phyloP scores from a whole-genome alignment of 2,888 invertebrate genomes.

The Heliconius sara region DNA sequence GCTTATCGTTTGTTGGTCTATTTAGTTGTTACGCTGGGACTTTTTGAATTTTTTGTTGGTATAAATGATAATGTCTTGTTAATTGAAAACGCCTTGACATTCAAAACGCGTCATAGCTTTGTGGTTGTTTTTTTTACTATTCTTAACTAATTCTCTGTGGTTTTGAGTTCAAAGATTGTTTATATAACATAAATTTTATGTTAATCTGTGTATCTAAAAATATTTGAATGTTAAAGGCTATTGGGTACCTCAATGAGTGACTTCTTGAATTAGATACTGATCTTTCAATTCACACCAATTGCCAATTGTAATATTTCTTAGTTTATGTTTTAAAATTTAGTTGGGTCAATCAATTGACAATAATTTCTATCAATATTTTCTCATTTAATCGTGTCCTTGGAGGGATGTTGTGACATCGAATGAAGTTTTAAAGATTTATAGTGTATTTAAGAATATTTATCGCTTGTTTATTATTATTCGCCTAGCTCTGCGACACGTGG shows the following conservation, averaged over 20 bases:
- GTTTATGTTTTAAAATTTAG: neutral
- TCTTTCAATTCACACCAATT: neutral
- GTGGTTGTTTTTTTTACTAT: neutral
- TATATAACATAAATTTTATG: neutral
- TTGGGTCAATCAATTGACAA: neutral
- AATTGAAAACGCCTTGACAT: constrained; percentile 14
- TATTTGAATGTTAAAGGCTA: neutral
- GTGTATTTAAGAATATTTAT: constrained; percentile 63
- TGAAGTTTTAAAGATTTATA: constrained; percentile 56
- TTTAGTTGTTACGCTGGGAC: constrained; percentile 14
- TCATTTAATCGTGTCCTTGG: constrained; percentile 14
- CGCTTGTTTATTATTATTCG: constrained; percentile 68
- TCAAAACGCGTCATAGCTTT: neutral
- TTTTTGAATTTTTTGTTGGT: neutral
- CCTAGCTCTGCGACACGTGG: constrained; percentile 43
- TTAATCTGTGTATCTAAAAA: neutral
- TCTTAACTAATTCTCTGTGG: neutral
- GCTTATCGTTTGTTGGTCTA: constrained; percentile 32
- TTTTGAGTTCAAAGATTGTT: neutral
- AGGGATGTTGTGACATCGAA: neutral
- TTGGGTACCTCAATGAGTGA: neutral
- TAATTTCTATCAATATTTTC: neutral
- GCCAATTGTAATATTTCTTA: neutral
- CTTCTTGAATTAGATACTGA: neutral
- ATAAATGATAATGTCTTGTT: neutral